Conservation (phyloP, 2,888 invertebrate genomes). For the Ochropleura plecta region DNA sequence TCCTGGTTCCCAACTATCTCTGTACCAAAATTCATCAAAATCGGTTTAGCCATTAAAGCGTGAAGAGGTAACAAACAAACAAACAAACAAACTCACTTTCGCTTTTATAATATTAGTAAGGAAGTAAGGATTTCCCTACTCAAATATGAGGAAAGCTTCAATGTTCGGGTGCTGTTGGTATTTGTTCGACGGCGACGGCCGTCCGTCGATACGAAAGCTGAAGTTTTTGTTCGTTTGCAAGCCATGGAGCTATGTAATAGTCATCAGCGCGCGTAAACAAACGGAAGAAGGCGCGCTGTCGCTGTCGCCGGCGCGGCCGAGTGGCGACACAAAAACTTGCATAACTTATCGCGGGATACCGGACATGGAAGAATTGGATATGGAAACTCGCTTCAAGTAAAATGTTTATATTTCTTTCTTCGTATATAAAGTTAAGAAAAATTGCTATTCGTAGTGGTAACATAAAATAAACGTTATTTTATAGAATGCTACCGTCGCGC, state of each 20-base stretch:
- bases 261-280: slow-evolving; percentile 56
- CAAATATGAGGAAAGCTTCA: slow-evolving; percentile 1
- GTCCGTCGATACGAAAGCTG: slow-evolving; percentile 37
- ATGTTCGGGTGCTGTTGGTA: neutral
- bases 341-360: slow-evolving; percentile 46
- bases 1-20: no score
- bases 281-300: slow-evolving; percentile 21
- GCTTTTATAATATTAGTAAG: no score
- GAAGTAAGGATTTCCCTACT: neutral
- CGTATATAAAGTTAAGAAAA: neutral
- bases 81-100: no score
- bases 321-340: slow-evolving; percentile 54
- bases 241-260: slow-evolving; percentile 54
- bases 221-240: slow-evolving; percentile 55
- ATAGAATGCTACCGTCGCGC: neutral
- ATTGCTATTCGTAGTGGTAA: no score
- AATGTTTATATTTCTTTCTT: slow-evolving; percentile 2
- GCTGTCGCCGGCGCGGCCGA: neutral
- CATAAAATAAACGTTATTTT: no score
- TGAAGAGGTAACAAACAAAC: no score
- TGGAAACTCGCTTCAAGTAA: slow-evolving; percentile 1
- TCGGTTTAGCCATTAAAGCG: no score
- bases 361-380: slow-evolving; percentile 6
- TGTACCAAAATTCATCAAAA: no score
- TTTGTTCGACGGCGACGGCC: neutral